Evolutionary conservation across 2,888 invertebrate species (phyloP), one percentile per base, ranked within the genome.

Genomic region (Pediacus dermestoides): DNA sequence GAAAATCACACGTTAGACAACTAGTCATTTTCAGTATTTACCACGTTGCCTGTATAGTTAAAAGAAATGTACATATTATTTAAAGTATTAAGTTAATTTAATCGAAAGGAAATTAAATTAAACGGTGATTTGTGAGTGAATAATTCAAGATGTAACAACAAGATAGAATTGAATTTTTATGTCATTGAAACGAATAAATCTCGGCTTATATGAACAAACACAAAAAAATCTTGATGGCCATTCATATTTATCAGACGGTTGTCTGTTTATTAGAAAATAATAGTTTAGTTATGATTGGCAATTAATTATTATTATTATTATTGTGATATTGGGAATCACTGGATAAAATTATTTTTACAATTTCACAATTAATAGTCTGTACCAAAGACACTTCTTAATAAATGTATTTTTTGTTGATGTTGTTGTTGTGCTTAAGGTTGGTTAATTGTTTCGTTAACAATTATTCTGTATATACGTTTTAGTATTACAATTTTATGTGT

Each of bases 21-120:
- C 64, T 64, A 64, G 64, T 64, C 64, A 64, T 58, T 57, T 50
- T 57, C 62, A 64, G 64, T 64, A 64, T 64, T 64, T 47, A 48
- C 52, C 53, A 48, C 34, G 39, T 39, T 38, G 44, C 46, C 39
- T 37, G 21, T 43, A 34, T 21, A 30, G 35, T 37, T 18, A 35
- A 38, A 40, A 38, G 16, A 33, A 23, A 27, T 47, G 45, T 46
- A 47, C 32, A 50, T 50, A 50, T 44, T 37, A 43, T 48, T 50
- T 47, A 45, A 45, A 50, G 50, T 45, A 50, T 45, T 45, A 50
- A 39, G 33, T 26, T 26, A n/a, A 26, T n/a, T n/a, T 26, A 9
- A n/a, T n/a, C n/a, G n/a, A n/a, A n/a, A 30, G 4, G 30, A 4
- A 4, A 30, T 16, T 4, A 9, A 31, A 16, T 10, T 31, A 9